Base-by-base conservation (phyloP, 2,888 invertebrate genomes). In the Limnephilus marmoratus region DNA sequence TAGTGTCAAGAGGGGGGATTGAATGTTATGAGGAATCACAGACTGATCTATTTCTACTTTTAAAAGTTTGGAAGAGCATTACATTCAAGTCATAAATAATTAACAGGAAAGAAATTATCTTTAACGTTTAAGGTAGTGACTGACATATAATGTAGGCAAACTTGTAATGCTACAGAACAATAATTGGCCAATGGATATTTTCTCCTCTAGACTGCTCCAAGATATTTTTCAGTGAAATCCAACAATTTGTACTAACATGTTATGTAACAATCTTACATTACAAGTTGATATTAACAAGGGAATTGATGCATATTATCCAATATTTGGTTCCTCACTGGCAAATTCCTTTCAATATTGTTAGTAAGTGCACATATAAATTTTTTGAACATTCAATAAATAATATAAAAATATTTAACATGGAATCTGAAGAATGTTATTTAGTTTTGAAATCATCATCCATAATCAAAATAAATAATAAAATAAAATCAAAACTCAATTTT, bases 11-110 rank as follows among this genome's bases (percentile, higher is more conserved):
- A 37, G n/a, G 37, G 37, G 13, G 83, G 83, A 68, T 37, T 83
- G 37, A 83, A 83, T 83, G 18, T 83, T 83, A 83, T 18, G n/a
- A 83, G 83, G 37, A 83, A 83, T 83, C 83, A 83, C 83, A 83
- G 83, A 83, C 37, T 34, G 83, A 83, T 34, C 83, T 37, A 34
- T 83, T n/a, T 83, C 83, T 83, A 83, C 7, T 83, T 34, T 37
- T 37, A 83, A 82, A 82, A 34, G 24, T 83, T 83, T 37, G 83
- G 83, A 83, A 83, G 37, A 83, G 37, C 37, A 24, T 83, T 41
- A 83, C 37, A 83, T 83, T 34, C 24, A 37, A 37, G 34, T 37
- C 31, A 68, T 24, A 68, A 68, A 24, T 24, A 68, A 68, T 68
- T 31, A 31, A 31, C 31, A 31, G n/a, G 68, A 68, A 68, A n/a